Evolutionary conservation across 2,797 vertebrate genomes (phyloP), one percentile per base, ranked within the genome.

Genomic region (Cynopterus sphinx): DNA sequence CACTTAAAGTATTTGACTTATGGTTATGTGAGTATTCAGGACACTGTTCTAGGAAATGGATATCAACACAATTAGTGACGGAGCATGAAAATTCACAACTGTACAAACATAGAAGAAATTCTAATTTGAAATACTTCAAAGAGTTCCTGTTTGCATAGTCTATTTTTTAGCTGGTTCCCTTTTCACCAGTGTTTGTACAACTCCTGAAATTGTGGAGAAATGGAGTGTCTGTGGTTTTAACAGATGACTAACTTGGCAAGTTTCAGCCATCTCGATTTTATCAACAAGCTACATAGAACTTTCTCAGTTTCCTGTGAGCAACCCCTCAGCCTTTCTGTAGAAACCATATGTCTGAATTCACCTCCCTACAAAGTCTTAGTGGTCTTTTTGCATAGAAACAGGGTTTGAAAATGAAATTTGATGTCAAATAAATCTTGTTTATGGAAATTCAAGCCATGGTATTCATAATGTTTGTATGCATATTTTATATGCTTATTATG

Each of bases 21-120:
- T 41, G 87, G 90, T 94, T 96, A 93, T 90, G 96, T 31, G 93
- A 87, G 91, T 97, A 98, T 94, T 97, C 83, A 96, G 93, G 94
- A 97, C 94, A 91, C 73, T 98, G 24, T 98, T 91, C 74, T 90
- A 98, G 97, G 97, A 98, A 98, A 87, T 97, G 79, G 93, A 83
- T 98, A 97, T 98, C 97, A 98, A 41, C 91, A 96, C 92, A 97
- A 65, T 98, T 98, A 98, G 97, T 97, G 96, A 97, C 95, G 78
- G 97, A 95, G 92, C 92, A 79, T 96, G 95, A 97, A 98, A 98
- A 97, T 93, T 98, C 96, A 93, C 98, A 98, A 98, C 97, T 98
- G 96, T 98, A 96, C 96, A 98, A 98, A 98, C 97, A 97, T 67
- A 94, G 97, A 98, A 98, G 97, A 98, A 98, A 98, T 98, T 98